Base-by-base conservation (phyloP, 2,113 vertebrate species). In the Dipodomys stephensi region DNA sequence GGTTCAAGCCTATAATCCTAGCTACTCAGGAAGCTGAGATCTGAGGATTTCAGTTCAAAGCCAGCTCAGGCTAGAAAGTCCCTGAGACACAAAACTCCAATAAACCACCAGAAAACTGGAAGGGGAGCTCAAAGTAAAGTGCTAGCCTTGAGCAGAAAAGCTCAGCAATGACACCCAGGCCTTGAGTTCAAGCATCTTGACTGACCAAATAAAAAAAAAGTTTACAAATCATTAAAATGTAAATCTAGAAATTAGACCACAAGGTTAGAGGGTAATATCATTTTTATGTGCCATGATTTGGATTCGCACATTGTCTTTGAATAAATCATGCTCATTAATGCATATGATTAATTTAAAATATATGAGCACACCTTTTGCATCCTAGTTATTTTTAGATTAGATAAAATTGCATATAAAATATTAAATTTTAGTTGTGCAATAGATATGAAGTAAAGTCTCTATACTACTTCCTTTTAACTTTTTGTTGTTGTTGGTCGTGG, bases 391-490 rank as follows among this genome's bases (percentile, higher is more conserved):
- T 4, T 44, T 30, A 28, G 4, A 85, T 79, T 84, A 91, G 78
- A 79, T 46, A 82, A 71, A 93, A 92, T 93, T 69, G 60, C 22
- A 28, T 69, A 73, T 65, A 89, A 92, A 72, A 65, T 62, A 78
- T 19, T 81, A 68, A 68, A 27, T 64, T 93, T 60, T 15, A 25
- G 49, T 94, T 68, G 79, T 13, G 46, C 30, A 2, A 80, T 79
- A 57, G 65, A 71, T 57, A 1, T 25, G 19, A 93, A 87, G 16
- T 25, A 71, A 8, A 64, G 7, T 77, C 30, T 53, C 11, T 57
- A 57, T 19, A 74, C 46, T 72, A 73, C 16, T 91, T 80, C 39
- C 39, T 39, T 39, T 39, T 39, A 39, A 39, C 39, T 39, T 39
- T 39, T 39, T 39, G 39, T 39, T 39, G 39, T 39, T 39, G 39